These are phyloP conservation scores for Aspiorhynchus laticeps DNA, from an alignment of 2,113 vertebrate genomes.

Conservation along the genomic window DNA sequence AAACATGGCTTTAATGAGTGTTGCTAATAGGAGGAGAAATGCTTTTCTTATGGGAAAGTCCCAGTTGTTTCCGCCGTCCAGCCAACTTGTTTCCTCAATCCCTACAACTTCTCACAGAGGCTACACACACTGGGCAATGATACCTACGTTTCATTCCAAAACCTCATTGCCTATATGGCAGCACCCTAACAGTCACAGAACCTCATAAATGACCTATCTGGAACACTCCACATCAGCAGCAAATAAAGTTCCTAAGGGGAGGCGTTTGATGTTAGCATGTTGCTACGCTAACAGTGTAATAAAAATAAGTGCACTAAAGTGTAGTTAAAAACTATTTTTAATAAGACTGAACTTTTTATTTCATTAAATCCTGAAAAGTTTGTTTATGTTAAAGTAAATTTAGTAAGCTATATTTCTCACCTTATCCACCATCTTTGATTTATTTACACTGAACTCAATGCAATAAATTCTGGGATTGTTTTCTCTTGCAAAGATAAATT, in stretches of 20 bases:
- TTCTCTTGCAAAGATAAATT: neutral
- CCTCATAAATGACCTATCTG: neutral
- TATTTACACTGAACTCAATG: neutral
- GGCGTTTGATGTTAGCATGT: neutral
- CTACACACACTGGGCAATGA: slow-evolving; percentile 22
- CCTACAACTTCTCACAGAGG: slow-evolving; percentile 18
- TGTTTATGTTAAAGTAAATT: too few relatives aligned
- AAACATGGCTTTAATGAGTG: slow-evolving; percentile 46
- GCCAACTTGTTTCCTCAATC: slow-evolving; percentile 44
- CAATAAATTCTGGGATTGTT: neutral
- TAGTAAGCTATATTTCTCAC: too few relatives aligned
- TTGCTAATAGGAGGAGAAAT: slow-evolving; percentile 30
- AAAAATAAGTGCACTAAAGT: neutral
- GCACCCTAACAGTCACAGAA: neutral
- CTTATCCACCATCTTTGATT: neutral
- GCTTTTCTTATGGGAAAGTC: slow-evolving; percentile 52
- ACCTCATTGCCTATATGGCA: neutral
- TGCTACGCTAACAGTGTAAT: neutral
- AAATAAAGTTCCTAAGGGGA: neutral
- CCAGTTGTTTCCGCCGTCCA: slow-evolving; percentile 41
- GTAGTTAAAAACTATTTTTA: neutral
- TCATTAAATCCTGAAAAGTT: too few relatives aligned
- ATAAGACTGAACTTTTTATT: neutral
- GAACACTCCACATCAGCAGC: neutral
- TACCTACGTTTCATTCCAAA: neutral